phyloP scores from a whole-genome alignment of 2,797 vertebrate species.

The Oceanodroma leucorhoa region DNA sequence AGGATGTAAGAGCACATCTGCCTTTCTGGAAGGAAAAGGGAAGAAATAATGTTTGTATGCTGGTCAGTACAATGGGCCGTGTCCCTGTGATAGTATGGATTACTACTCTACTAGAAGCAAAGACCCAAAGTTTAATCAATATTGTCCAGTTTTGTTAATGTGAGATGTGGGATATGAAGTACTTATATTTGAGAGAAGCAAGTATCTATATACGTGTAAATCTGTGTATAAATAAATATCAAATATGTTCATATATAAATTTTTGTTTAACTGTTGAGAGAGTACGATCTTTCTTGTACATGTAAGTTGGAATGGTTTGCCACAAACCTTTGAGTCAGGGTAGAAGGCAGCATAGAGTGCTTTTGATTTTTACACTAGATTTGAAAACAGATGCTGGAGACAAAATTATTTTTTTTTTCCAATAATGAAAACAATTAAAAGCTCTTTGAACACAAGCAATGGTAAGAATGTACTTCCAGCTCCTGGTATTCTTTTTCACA shows the following conservation, averaged over 20 bases:
- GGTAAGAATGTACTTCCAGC: background rate
- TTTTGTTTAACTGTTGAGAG: background rate
- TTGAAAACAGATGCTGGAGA: background rate
- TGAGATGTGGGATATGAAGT: background rate
- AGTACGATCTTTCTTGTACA: background rate
- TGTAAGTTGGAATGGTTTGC: background rate
- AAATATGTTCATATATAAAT: background rate
- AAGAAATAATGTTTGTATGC: accelerated
- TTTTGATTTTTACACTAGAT: background rate
- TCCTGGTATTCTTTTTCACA: background rate
- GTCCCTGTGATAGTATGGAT: background rate
- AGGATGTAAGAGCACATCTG: background rate
- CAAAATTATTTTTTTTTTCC: background rate
- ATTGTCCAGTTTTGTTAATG: background rate
- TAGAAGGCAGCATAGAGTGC: background rate
- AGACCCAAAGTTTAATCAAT: background rate
- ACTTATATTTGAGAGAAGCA: background rate
- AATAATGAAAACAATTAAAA: background rate
- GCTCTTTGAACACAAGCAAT: background rate
- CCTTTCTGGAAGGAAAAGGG: background rate
- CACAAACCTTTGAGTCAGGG: background rate
- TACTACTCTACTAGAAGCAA: background rate
- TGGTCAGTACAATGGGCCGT: background rate
- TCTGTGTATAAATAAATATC: background rate
- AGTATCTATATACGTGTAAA: background rate